A percentile compares a stretch with the other conserved stretches of the same genome.
These are phyloP conservation scores for Catharus bicknelli DNA, from an alignment of 2,113 vertebrate genomes.

Conservation along the genomic window DNA sequence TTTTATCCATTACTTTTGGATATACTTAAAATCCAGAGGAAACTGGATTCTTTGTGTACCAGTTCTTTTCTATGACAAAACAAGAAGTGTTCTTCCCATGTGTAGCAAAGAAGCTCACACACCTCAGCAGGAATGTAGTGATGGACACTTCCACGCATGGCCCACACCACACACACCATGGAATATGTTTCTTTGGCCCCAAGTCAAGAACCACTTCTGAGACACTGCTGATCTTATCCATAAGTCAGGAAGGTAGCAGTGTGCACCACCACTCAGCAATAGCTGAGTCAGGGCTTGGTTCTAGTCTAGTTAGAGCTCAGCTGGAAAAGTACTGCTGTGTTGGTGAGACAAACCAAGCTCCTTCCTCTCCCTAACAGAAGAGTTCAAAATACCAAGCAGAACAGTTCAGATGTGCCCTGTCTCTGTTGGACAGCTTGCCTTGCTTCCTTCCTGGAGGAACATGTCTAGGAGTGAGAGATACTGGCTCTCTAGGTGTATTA, in stretches of 20 bases:
- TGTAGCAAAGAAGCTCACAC: not conserved
- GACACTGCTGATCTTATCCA: not conserved
- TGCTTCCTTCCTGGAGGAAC: not conserved
- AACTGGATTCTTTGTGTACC: not conserved
- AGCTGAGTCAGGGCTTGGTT: not conserved
- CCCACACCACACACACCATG: not conserved
- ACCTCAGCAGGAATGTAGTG: not conserved
- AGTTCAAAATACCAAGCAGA: not conserved
- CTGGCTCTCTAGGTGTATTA: not conserved
- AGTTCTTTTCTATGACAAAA: not conserved
- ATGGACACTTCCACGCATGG: not conserved
- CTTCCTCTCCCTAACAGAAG: not conserved
- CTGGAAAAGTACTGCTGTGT: not conserved
- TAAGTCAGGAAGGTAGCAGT: not conserved
- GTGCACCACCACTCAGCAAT: not conserved
- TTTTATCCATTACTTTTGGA: not conserved
- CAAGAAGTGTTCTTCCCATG: rapidly evolving
- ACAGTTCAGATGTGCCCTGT: not conserved
- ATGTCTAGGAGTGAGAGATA: not conserved
- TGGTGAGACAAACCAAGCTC: not conserved
- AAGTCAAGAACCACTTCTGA: not conserved
- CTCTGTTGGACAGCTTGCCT: not conserved
- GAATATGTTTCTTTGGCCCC: not conserved
- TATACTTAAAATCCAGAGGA: not conserved
- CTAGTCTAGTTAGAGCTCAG: rapidly evolving